Base-by-base conservation (phyloP, 2,888 invertebrate species). In the Toxonevra muliebris region DNA sequence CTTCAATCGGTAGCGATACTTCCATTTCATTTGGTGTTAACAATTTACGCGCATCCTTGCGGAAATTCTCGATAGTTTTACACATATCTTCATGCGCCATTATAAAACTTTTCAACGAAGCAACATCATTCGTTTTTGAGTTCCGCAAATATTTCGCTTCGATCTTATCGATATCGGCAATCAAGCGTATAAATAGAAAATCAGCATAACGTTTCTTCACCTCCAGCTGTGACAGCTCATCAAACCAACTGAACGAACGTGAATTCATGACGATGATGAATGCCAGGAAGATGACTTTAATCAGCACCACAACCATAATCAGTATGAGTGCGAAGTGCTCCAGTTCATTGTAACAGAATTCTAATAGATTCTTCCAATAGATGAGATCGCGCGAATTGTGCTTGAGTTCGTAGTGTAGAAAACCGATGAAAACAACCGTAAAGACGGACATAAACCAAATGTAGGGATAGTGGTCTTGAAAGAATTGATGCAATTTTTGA, bases 131-230 rank as follows among this genome's bases (percentile, higher is more conserved):
- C 7, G 71, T 62, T 4, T 70, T 72, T 3, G 61, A 66, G 2
- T 61, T 61, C 12, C 71, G 68, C 17, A 79, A 55, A 58, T 78
- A 73, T 11, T 81, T 82, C 45, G 73, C 66, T 68, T 83, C 82
- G 2, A 83, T 81, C 45, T 68, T 63, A 64, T 77, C 84, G 30
- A 84, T 78, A 0, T 81, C 80, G 0, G 80, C 76, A 5, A 84
- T 74, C 19, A 84, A 69, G 7, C 83, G 82, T 54, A 83, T 69
- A 61, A 84, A 76, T 0, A 84, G 74, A 64, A 78, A 84, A 11
- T 83, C 80, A 0, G 79, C 77, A 69, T 82, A 84, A n/a, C 83
- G 82, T 69, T 84, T 80, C 75, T 80, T 84, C 19, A 83, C 79
- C 72, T 85, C 81, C 63, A 79, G 53, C 55, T 76, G 76, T 0